These are phyloP conservation scores for Steinernema khuongi DNA, from an alignment of 1,140 invertebrate species.

Conservation along the genomic window DNA sequence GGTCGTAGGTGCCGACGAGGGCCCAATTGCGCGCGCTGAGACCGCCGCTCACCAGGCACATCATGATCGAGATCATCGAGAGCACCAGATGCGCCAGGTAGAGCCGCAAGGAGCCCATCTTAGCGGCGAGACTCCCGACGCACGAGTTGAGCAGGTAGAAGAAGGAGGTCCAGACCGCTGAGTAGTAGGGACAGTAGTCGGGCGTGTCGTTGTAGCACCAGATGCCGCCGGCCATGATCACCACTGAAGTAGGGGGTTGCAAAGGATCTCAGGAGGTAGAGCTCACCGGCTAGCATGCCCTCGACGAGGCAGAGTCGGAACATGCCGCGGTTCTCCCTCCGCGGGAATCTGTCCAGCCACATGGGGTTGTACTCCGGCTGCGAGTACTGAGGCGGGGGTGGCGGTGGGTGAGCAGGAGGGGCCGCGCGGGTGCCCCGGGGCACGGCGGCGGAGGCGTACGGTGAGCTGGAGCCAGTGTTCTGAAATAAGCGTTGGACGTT, in stretches of 20 bases:
- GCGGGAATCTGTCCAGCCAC: conserved; percentile 46
- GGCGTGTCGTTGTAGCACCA: conserved; percentile 50
- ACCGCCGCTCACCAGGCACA: conserved; percentile 42
- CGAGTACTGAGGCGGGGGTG: conserved; percentile 28
- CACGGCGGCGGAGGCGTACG: conserved; percentile 19
- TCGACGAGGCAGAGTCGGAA: conserved; percentile 47
- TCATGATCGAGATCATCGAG: conserved; percentile 46
- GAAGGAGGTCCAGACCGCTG: conserved; percentile 48
- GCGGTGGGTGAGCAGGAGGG: conserved; percentile 30
- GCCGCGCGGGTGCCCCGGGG: conserved; percentile 10
- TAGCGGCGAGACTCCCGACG: conserved; percentile 46
- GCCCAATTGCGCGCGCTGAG: conserved; percentile 37
- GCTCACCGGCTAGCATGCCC: conserved; percentile 29
- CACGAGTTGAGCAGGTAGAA: conserved; percentile 50
- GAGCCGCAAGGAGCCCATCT: conserved; percentile 40
- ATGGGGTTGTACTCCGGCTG: conserved; percentile 40
- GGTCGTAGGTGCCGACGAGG: conserved; percentile 45
- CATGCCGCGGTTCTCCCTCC: conserved; percentile 48
- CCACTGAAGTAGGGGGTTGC: conserved; percentile 35
- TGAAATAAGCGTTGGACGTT: not conserved
- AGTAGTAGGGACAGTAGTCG: conserved; percentile 54
- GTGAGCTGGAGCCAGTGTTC: not conserved
- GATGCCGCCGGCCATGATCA: conserved; percentile 45
- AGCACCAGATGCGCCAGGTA: conserved; percentile 49
- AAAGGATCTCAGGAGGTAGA: not conserved